These are phyloP conservation scores for Falco punctatus DNA, from an alignment of 2,113 vertebrate genomes.

Conservation along the genomic window DNA sequence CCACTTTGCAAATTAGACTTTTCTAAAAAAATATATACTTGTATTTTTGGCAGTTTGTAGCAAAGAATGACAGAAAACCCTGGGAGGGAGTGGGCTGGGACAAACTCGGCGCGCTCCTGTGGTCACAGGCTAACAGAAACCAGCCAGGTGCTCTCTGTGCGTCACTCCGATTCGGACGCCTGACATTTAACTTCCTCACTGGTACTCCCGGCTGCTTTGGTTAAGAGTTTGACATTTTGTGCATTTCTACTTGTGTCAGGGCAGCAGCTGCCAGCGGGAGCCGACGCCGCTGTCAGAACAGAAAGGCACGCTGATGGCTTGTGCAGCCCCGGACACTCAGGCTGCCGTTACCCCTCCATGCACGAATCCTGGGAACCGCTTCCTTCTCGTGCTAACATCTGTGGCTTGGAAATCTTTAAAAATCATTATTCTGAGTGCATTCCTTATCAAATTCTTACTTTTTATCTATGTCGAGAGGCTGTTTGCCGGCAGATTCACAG, in stretches of 20 bases:
- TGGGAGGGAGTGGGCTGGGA: constrained; percentile 76
- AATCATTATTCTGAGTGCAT: not conserved
- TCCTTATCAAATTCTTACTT: not conserved
- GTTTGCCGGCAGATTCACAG: not conserved
- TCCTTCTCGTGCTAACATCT: not conserved
- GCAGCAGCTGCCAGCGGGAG: not conserved
- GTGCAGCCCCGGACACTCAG: not conserved
- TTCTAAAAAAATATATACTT: not conserved
- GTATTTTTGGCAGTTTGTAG: not conserved
- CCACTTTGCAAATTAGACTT: not conserved
- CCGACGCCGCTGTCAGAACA: not conserved
- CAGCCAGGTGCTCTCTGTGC: constrained; percentile 75
- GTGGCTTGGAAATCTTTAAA: not conserved
- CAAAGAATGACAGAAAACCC: constrained; percentile 50
- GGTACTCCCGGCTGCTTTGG: not conserved
- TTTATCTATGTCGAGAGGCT: not conserved
- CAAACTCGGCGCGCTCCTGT: constrained; percentile 67
- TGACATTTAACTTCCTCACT: not conserved
- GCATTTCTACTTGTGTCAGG: not conserved
- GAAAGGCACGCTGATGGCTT: not conserved
- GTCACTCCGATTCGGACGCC: not conserved
- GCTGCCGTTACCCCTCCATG: not conserved
- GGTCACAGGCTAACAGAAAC: constrained; percentile 69
- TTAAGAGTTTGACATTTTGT: not conserved
- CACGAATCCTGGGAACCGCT: not conserved